These are phyloP conservation scores for Eupeodes luniger DNA, from an alignment of 2,888 invertebrate species.

Conservation along the genomic window DNA sequence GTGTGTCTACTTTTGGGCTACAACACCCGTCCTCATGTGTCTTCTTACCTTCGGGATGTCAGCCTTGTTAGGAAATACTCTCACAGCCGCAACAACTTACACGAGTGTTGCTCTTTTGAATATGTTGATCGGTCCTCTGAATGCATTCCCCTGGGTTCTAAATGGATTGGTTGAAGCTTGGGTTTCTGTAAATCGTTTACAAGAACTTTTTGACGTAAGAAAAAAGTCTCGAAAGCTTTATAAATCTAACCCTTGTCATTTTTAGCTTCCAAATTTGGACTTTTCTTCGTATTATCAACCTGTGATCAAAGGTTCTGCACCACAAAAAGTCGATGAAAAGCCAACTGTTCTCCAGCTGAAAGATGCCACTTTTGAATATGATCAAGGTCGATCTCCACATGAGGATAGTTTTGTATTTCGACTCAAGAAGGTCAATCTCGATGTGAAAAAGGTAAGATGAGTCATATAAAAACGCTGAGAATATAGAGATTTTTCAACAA, in stretches of 20 bases:
- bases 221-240: no score
- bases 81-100: conserved; percentile 96
- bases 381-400: conserved; percentile 54
- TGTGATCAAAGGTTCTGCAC: conserved; percentile 78
- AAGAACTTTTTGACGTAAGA: conserved; percentile 90
- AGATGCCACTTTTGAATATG: conserved; percentile 86
- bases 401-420: conserved; percentile 77
- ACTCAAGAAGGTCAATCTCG: conserved; percentile 82
- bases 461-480: background rate
- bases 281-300: conserved; percentile 83
- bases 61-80: conserved; percentile 89
- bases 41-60: conserved; percentile 93
- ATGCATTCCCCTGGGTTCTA: conserved; percentile 99
- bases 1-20: conserved; percentile 99
- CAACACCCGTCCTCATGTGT: conserved; percentile 96
- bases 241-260: background rate
- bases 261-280: conserved; percentile 81
- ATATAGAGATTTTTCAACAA: background rate
- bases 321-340: conserved; percentile 84
- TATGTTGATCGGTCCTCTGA: conserved; percentile 97
- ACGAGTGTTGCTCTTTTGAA: conserved; percentile 97
- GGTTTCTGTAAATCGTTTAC: conserved; percentile 95
- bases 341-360: conserved; percentile 86
- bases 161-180: conserved; percentile 98
- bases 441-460: conserved; percentile 81